Conservation (phyloP, 2,113 vertebrate species). For the Scopus umbretta region DNA sequence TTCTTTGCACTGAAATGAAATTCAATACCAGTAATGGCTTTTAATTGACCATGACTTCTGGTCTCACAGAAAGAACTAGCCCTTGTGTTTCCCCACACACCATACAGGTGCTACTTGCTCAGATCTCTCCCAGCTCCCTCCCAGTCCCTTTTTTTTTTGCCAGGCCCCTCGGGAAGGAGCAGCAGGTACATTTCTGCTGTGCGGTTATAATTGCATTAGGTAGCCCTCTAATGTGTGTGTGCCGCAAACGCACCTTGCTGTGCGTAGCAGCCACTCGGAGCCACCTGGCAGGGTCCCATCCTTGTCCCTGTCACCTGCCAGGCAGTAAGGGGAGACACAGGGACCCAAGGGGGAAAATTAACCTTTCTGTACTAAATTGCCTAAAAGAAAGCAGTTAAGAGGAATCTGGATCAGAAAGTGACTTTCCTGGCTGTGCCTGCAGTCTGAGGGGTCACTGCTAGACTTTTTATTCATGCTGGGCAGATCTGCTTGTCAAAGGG, state of each 20-base stretch:
- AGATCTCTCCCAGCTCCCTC: neutral
- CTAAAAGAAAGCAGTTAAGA: neutral
- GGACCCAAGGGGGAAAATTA: neutral
- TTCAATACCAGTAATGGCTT: neutral
- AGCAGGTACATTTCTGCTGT: neutral
- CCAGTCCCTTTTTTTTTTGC: neutral
- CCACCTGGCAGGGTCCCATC: rapidly evolving
- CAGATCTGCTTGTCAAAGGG: neutral
- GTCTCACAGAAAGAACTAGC: neutral
- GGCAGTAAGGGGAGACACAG: neutral
- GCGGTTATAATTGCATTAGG: neutral
- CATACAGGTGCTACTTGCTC: neutral
- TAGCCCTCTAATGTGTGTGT: neutral
- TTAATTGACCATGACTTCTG: neutral
- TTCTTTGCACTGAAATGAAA: neutral
- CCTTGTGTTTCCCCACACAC: neutral
- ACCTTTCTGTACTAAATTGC: neutral
- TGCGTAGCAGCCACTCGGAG: neutral
- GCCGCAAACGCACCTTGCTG: neutral
- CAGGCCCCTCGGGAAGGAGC: rapidly evolving
- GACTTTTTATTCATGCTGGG: neutral
- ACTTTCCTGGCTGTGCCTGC: neutral
- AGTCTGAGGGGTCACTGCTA: neutral
- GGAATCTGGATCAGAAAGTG: neutral
- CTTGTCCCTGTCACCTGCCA: neutral